A percentile compares a stretch with the other conserved stretches of the same genome.
phyloP scores from a whole-genome alignment of 2,888 invertebrate species.

The Chymomyza fuscimana region DNA sequence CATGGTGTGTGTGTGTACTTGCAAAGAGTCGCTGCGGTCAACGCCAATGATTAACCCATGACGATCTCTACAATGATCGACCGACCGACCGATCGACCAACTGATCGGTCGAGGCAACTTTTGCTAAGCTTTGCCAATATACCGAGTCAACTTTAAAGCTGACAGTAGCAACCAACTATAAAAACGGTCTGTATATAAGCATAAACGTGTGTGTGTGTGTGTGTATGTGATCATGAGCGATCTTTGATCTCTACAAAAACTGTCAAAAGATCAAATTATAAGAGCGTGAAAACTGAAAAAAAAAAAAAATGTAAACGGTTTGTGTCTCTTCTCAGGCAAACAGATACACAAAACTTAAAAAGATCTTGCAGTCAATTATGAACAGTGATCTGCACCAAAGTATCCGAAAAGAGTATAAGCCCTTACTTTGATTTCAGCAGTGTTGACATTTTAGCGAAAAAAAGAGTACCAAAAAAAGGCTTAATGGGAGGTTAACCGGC shows the following conservation, averaged over 20 bases:
- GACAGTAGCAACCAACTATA: conserved; percentile 19
- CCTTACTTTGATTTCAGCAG: conserved; percentile 3
- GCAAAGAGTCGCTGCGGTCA: conserved; percentile 49
- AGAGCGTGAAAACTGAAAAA: conserved; percentile 54
- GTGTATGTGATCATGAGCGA: conserved; percentile 64
- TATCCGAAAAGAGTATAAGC: neutral
- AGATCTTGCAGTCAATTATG: conserved; percentile 38
- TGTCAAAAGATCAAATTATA: conserved; percentile 75
- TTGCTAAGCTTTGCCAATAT: conserved; percentile 11
- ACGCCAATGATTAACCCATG: conserved; percentile 56
- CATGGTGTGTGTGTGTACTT: conserved; percentile 13
- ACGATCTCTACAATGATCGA: conserved; percentile 15
- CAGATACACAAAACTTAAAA: neutral
- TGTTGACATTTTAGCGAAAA: neutral
- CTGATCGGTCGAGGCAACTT: neutral
- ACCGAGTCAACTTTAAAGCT: conserved; percentile 7
- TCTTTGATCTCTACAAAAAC: conserved; percentile 71
- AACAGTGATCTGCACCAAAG: conserved; percentile 28
- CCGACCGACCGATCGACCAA: conserved; percentile 16
- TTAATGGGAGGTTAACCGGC: neutral
- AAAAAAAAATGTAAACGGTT: conserved; percentile 24
- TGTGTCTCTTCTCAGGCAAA: neutral
- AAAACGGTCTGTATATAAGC: conserved; percentile 30
- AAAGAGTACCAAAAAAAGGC: neutral
- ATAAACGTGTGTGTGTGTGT: conserved; percentile 14